A percentile compares a stretch with the other conserved stretches of the same genome.
Evolutionary conservation across 2,888 invertebrate genomes (phyloP).

Genomic region (Callyntrura sp.): DNA sequence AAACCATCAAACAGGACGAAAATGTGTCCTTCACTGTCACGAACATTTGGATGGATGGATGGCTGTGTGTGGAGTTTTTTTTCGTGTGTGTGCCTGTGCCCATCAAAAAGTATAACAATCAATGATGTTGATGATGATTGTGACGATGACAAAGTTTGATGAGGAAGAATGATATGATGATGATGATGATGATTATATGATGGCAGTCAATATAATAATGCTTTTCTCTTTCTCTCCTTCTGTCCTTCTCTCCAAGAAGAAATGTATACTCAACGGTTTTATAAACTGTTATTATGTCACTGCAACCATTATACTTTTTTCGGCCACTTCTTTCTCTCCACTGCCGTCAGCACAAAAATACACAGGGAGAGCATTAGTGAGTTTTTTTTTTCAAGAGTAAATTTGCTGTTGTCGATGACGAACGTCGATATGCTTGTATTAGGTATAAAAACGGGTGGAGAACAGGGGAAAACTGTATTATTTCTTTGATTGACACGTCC

Average conservation of each 20-base stretch:
- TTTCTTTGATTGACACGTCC: conserved; percentile 77
- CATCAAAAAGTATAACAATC: conserved; percentile 74
- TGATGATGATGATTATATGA: conserved; percentile 68
- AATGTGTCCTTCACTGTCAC: conserved; percentile 79
- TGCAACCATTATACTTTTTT: neutral
- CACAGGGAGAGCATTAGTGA: conserved; percentile 60
- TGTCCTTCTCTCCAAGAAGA: neutral
- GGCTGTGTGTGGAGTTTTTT: conserved; percentile 16
- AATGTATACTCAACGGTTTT: conserved; percentile 32
- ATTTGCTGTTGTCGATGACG: conserved; percentile 61
- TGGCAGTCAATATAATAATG: conserved; percentile 48
- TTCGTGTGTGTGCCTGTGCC: neutral
- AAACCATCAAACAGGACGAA: conserved; percentile 59
- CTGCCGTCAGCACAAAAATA: neutral
- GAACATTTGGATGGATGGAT: conserved; percentile 61
- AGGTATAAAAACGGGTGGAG: neutral
- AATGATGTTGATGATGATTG: conserved; percentile 64
- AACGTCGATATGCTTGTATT: neutral
- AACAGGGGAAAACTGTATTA: conserved; percentile 72
- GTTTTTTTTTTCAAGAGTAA: conserved; percentile 58
- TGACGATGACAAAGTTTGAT: conserved; percentile 77
- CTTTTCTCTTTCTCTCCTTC: conserved; percentile 11
- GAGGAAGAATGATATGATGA: conserved; percentile 66
- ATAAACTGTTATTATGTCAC: conserved; percentile 52
- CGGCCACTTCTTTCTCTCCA: conserved; percentile 18